Evolutionary conservation across 2,888 invertebrate genomes (phyloP).

Genomic region (Mythimna impura): DNA sequence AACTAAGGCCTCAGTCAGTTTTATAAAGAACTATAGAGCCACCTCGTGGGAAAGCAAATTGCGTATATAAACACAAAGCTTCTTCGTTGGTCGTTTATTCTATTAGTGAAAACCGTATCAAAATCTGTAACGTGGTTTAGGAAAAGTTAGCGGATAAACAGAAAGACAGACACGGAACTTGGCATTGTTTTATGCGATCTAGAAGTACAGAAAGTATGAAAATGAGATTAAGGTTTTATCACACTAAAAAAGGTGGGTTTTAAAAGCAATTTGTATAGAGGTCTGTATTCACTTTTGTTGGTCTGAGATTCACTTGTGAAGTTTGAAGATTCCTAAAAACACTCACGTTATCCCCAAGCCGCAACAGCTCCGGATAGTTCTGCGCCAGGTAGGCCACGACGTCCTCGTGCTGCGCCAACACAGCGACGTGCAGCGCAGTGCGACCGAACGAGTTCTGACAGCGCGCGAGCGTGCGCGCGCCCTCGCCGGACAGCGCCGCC

Average conservation of each 20-base stretch:
- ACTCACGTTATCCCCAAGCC: constrained; percentile 96
- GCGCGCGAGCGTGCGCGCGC: constrained; percentile 81
- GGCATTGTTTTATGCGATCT: too few species aligned
- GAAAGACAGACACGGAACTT: too few species aligned
- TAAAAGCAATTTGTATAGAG: neutral
- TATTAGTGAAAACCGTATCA: too few species aligned
- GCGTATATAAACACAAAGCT: too few species aligned
- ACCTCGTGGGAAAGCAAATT: too few species aligned
- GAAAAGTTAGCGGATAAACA: too few species aligned
- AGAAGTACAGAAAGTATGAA: neutral
- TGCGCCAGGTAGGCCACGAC: constrained; percentile 94
- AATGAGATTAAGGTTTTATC: neutral
- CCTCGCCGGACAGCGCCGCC: constrained; percentile 89
- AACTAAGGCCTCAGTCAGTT: too few species aligned
- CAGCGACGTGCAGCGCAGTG: constrained; percentile 96
- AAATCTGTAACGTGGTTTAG: too few species aligned
- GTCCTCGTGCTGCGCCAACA: constrained; percentile 95
- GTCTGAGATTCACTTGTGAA: too few species aligned
- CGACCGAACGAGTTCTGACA: constrained; percentile 93
- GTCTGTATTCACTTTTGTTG: neutral
- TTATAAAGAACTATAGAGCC: too few species aligned
- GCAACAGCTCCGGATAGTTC: constrained; percentile 93
- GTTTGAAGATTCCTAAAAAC: neutral
- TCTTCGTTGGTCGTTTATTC: too few species aligned
- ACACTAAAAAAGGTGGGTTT: too few species aligned